phyloP scores from a whole-genome alignment of 2,797 vertebrate species.

The Enteromius unitaeniatus region DNA sequence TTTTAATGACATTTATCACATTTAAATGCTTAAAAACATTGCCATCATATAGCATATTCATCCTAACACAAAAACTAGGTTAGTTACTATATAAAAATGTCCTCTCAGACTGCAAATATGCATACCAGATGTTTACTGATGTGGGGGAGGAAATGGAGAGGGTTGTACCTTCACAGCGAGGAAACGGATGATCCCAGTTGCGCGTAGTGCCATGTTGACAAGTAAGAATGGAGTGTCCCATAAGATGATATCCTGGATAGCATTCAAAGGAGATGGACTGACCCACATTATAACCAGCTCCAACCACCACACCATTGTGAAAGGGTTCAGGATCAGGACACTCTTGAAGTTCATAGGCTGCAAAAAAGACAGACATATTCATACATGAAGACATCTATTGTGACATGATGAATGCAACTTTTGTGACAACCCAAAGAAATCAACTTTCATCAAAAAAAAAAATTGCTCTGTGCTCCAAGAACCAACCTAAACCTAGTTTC shows the following conservation, averaged over 20 bases:
- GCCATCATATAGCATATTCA: not conserved
- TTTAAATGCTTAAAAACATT: not conserved
- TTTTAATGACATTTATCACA: not conserved
- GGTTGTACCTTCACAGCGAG: slow-evolving; percentile 93
- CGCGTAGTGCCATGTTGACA: slow-evolving; percentile 95
- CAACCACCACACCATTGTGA: slow-evolving; percentile 89
- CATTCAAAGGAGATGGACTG: slow-evolving; percentile 99
- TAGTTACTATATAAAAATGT: slow-evolving; percentile 5
- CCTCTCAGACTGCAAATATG: not conserved
- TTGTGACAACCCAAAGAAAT: not conserved
- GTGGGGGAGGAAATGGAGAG: not conserved
- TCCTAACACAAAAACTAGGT: not conserved
- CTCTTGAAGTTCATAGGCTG: slow-evolving; percentile 89
- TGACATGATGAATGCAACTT: not conserved
- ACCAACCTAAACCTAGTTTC: slow-evolving; percentile 1
- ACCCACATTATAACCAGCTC: slow-evolving; percentile 94
- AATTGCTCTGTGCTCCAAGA: not conserved
- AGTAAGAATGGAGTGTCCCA: slow-evolving; percentile 91
- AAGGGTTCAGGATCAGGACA: slow-evolving; percentile 97
- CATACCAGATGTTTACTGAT: not conserved
- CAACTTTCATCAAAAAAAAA: not conserved
- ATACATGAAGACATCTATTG: not conserved
- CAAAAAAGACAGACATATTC: slow-evolving; percentile 7
- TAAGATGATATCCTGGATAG: slow-evolving; percentile 90
- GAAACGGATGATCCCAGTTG: slow-evolving; percentile 95